Base-by-base conservation (phyloP, 2,888 invertebrate genomes). In the Epinotia bilunana region DNA sequence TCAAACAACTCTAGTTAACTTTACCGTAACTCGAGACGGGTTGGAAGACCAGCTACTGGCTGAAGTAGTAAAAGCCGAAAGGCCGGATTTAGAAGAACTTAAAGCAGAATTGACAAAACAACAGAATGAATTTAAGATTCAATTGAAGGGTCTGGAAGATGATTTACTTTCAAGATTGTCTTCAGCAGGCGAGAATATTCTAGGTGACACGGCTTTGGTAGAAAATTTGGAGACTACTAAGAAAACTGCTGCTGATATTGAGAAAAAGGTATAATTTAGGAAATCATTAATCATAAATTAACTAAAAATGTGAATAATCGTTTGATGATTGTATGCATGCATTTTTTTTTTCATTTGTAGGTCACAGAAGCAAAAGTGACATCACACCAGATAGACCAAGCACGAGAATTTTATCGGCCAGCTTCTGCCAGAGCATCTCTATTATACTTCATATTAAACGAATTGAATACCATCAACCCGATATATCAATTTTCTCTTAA, bases 401-500 rank as follows among this genome's bases (percentile, higher is more conserved):
- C 99, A 4, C 95, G 99, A 77, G 99, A 99, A 91, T 95, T 97
- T 85, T 97, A 97, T 83, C 94, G 98, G 77, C 97, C 97, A 13
- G 99, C 99, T 3, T 98, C 99, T 0, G 97, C 98, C 0, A 95
- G 99, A 84, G 99, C 99, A 0, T 99, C 99, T 72, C 94, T 99
- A 5, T 94, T 99, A 0, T 99, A 99, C 90, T 99, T 99, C 85
- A 99, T 99, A 80, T 93, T 99, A 58, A 99, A 99, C 86, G 99
- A 99, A 81, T 94, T 99, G 76, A 98, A 98, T 90, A 98, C 98
- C 49, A 99, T 99, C 78, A 99, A 99, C 92, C 98, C 98, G 0
- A 99, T 99, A 83, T 99, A 99, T 89, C 99, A 99, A 88, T 99
- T 99, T 91, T 99, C 99, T 16, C 93, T 99, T 77, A 99, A 99